Conservation (phyloP, 2,113 vertebrate genomes). For the Mionectes macconnelli region DNA sequence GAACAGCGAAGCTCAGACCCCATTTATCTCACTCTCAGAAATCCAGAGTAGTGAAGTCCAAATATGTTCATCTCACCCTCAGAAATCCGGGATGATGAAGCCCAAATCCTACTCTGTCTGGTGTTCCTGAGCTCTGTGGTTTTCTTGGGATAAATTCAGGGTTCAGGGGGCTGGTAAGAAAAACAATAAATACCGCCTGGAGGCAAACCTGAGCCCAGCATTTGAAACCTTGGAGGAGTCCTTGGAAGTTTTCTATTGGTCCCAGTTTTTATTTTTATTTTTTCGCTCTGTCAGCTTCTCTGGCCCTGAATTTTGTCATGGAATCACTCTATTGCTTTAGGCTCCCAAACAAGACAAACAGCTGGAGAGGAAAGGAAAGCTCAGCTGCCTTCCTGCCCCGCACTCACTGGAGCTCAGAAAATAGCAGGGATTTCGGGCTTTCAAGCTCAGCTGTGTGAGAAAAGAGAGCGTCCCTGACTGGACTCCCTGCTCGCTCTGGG, state of each 20-base stretch:
- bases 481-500: neutral
- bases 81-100: neutral
- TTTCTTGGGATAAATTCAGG: neutral
- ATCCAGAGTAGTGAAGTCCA: too few relatives aligned
- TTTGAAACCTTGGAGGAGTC: neutral
- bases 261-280: neutral
- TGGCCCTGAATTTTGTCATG: conserved; percentile 10
- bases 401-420: neutral
- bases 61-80: too few relatives aligned
- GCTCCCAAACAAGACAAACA: conserved; percentile 45
- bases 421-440: neutral
- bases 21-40: too few relatives aligned
- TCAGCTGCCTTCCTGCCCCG: conserved; percentile 26
- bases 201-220: neutral
- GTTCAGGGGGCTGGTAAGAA: neutral
- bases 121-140: neutral
- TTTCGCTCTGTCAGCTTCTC: conserved; percentile 32
- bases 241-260: neutral
- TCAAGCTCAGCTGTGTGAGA: neutral
- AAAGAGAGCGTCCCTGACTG: neutral
- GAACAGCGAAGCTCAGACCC: too few relatives aligned
- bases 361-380: neutral
- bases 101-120: neutral
- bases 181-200: neutral
- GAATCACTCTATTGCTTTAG: conserved; percentile 37